Evolutionary conservation across 2,113 vertebrate species (phyloP), one percentile per base, ranked within the genome.

Genomic region (Xerus inauris): DNA sequence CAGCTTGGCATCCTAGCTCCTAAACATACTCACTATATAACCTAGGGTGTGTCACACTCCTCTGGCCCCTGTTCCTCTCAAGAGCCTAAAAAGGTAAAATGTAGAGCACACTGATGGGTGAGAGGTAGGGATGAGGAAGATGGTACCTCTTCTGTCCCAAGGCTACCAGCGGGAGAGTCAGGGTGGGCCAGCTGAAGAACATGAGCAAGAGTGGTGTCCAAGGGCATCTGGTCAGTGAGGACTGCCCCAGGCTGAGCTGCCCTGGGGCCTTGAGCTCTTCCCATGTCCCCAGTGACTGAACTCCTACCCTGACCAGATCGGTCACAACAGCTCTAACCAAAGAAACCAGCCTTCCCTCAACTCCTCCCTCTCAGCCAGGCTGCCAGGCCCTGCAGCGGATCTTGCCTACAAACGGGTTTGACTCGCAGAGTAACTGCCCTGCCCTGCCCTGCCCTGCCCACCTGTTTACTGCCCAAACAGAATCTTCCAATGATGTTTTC

Each of bases 351-450:
- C 72, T 93, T 77, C 54, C 81, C 45, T 93, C 22, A 32, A 40
- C 94, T 75, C 97, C 93, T 91, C 91, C 97, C 77, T 95, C 76
- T n/a, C 54, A 59, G 65, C 84, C 82, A 57, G 83, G 32, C 90
- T 92, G 96, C 97, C 97, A 95, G 96, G 95, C 88, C 95, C 94
- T 84, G 87, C 77, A 96, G 85, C 72, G 40, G 92, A 91, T 96
- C 95, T 95, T 73, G 62, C 91, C 86, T 94, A 51, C 59, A 93
- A 97, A 98, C 95, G 71, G 45, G 97, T 98, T 98, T 96, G 94
- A 97, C 97, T 98, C 1, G 97, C 94, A 97, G 4, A 38, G 96
- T 94, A 35, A 93, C 81, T 94, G 86, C 94, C 77, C 79, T 88
- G 81, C 97, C 97, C 80, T 97, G 49, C 92, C 89, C 71, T 94